Base-by-base conservation (phyloP, 2,113 vertebrate genomes). In the Podilymbus podiceps region DNA sequence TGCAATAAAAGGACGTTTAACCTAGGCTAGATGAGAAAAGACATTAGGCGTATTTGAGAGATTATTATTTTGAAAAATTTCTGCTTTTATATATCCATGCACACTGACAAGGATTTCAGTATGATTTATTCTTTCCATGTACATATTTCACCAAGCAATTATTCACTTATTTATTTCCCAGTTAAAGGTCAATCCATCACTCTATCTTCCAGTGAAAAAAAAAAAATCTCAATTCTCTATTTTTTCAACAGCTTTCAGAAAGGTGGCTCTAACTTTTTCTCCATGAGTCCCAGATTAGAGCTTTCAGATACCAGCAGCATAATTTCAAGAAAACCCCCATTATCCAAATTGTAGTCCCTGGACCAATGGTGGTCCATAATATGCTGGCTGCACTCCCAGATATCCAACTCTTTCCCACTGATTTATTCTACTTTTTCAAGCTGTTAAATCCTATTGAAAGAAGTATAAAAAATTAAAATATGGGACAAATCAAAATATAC, bases 111-210 rank as follows among this genome's bases (percentile, higher is more conserved):
- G 69, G 11, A 46, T 89, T 93, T 85, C 60, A 42, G 6, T 7
- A 13, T 62, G 58, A 58, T 89, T 75, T 94, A 91, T 78, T 89
- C 42, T 95, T 89, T 85, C 77, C 58, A 79, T 2, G 4, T 47
- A 53, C 15, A 21, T 38, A 75, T 94, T 92, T 85, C 58, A 38
- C 58, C 24, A 68, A 78, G 69, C n/a, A 68, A 89, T 93, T 92
- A 89, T 73, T 92, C 86, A 81, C 38, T 90, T 94, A 86, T 86
- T 94, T 94, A 77, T 92, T 97, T 89, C 67, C 27, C 44, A 56
- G 49, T 63, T 92, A 85, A 82, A 92, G 89, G 46, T 91, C 76
- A 93, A 62, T 66, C 62, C 77, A 76, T 90, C 88, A 58, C 53
- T 78, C 53, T 88, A 53, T 68, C 58, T 90, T 87, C 53, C 53